phyloP scores from a whole-genome alignment of 2,888 invertebrate genomes.

The Acronicta aceris region DNA sequence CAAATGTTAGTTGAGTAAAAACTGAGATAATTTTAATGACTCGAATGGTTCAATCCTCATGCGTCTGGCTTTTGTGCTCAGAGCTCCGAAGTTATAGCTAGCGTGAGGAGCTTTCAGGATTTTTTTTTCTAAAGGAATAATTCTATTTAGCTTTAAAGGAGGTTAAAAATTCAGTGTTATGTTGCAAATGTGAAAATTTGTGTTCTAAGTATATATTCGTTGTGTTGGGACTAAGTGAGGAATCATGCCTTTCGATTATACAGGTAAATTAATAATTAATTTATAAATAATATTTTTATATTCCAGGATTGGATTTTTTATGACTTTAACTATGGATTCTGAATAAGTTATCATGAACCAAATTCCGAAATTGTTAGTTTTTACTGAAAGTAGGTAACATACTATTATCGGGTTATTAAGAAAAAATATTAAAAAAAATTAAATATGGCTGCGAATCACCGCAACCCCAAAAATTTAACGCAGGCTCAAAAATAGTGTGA shows the following conservation, averaged over 20 bases:
- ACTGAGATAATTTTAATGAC: conserved; percentile 37
- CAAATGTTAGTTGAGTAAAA: conserved; percentile 40
- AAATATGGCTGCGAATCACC: not conserved
- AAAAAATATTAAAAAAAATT: too few species aligned
- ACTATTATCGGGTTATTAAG: too few species aligned
- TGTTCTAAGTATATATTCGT: not conserved
- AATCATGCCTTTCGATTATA: not conserved
- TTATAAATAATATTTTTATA: too few species aligned
- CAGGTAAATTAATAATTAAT: too few species aligned
- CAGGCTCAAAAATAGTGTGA: conserved; percentile 23
- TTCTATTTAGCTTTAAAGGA: too few species aligned
- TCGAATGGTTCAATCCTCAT: conserved; percentile 10
- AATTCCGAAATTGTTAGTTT: too few species aligned
- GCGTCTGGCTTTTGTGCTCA: conserved; percentile 13
- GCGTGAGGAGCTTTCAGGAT: conserved; percentile 3
- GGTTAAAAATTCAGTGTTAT: not conserved
- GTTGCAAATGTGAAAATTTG: not conserved
- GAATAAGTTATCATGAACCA: too few species aligned
- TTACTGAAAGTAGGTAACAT: too few species aligned
- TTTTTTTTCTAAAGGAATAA: not conserved
- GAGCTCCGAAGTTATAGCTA: conserved; percentile 9
- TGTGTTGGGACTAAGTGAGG: not conserved
- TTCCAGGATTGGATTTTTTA: too few species aligned
- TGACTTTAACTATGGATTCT: too few species aligned
- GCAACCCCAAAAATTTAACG: conserved; percentile 17